Evolutionary conservation across 2,888 invertebrate genomes (phyloP).

Genomic region (Drosophila niveifrons): DNA sequence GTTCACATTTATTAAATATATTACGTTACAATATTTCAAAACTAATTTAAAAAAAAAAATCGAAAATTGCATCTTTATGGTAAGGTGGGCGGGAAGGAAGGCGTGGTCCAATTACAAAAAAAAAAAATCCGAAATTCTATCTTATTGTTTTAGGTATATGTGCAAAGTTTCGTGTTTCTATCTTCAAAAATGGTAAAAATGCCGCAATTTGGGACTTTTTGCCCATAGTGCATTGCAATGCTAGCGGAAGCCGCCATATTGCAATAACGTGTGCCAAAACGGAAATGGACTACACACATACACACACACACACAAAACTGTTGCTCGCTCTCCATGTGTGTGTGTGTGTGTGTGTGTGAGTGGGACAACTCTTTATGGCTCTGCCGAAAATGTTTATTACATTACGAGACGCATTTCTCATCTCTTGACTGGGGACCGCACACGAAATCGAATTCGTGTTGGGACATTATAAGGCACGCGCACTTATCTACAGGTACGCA

Average conservation of each 20-base stretch:
- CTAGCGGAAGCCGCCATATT: constrained; percentile 78
- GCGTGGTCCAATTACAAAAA: too few species aligned
- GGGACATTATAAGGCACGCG: constrained; percentile 59
- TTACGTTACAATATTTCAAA: too few species aligned
- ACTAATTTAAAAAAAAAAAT: too few species aligned
- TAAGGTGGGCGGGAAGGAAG: too few species aligned
- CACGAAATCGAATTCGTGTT: constrained; percentile 72
- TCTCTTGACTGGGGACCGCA: constrained; percentile 41
- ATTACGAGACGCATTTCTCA: constrained; percentile 59
- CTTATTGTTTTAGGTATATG: too few species aligned
- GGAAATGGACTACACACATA: constrained; percentile 64
- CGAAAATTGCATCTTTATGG: too few species aligned
- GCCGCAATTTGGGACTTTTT: too few species aligned
- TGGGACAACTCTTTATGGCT: constrained; percentile 64
- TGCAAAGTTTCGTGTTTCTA: too few species aligned
- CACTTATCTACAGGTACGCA: constrained; percentile 73
- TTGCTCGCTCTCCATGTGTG: constrained; percentile 43
- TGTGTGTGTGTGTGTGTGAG: constrained; percentile 16
- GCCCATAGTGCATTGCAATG: constrained; percentile 59
- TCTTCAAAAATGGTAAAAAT: too few species aligned
- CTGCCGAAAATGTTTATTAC: constrained; percentile 68
- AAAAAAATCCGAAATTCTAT: too few species aligned
- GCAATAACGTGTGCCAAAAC: constrained; percentile 75
- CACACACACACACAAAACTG: constrained; percentile 51
- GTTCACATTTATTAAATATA: too few species aligned